Base-by-base conservation (phyloP, 2,888 invertebrate species). In the Lottia scabra region DNA sequence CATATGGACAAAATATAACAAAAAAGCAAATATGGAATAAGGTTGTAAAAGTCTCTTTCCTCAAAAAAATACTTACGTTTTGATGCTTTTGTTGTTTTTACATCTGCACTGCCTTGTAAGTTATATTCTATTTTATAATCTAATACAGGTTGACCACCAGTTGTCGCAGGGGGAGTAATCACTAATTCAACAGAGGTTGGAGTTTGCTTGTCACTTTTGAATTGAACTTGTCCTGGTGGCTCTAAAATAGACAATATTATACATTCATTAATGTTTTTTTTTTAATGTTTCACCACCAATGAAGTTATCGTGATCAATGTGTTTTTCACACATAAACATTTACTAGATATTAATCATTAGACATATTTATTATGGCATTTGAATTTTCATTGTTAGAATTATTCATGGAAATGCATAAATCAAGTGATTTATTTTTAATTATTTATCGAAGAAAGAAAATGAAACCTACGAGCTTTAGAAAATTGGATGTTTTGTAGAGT, bases 61-160 rank as follows among this genome's bases (percentile, higher is more conserved):
- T 23, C 10, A 10, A 62, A 26, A 62, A 62, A 5, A 56, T 56
- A 66, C 66, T 66, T 48, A 66, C 70, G 56, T 48, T 56, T 56
- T 46, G 30, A 23, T 26, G 68, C 72, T 10, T 27, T 62, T 15
- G 30, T 43, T 26, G 62, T 62, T 45, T 23, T 56, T 2, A 56
- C 38, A 6, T 68, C 63, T 2, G 63, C 16, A 12, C 27, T 23
- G 8, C 75, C 75, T n/a, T 65, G 45, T 2, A 94, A 76, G 15
- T 78, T 67, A 46, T 81, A 76, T 66, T 79, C 78, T 8, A 83
- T 70, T 46, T 78, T 67, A 68, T 87, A 87, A 30, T 74, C 74
- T 6, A 79, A 80, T 23, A 87, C 75, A 6, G 78, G 77, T n/a
- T 78, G 75, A 15, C 87, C 87, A 8, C 87, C 87, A 68, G 87